A percentile compares a stretch with the other conserved stretches of the same genome.
These are phyloP conservation scores for Pristionchus fissidentatus DNA, from an alignment of 2,888 invertebrate genomes.

Conservation along the genomic window DNA sequence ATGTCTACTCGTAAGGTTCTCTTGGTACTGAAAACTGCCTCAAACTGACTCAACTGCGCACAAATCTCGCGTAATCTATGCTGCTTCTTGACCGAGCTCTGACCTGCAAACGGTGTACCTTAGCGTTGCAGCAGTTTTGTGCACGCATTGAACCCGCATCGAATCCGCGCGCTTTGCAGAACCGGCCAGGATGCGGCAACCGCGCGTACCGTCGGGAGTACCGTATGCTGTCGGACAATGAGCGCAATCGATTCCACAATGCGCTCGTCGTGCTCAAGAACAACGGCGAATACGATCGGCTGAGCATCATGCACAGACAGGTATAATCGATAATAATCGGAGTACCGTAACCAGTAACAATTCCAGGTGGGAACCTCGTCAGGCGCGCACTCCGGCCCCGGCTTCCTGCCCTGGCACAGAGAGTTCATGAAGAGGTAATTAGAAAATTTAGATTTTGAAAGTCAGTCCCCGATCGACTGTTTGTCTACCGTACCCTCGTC, in stretches of 20 bases:
- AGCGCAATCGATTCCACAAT: slow-evolving; percentile 66
- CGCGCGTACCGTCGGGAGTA: slow-evolving; percentile 59
- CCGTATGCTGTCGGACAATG: slow-evolving; percentile 73
- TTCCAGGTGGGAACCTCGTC: slow-evolving; percentile 68
- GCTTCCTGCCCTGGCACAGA: slow-evolving; percentile 74
- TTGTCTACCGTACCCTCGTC: background rate
- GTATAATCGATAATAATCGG: background rate
- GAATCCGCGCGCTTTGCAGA: slow-evolving; percentile 28
- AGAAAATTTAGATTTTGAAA: background rate
- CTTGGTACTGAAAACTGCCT: no score
- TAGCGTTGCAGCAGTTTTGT: no score
- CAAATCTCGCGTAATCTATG: no score
- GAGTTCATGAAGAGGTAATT: slow-evolving; percentile 69
- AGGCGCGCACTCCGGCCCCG: slow-evolving; percentile 74
- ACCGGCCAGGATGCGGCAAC: slow-evolving; percentile 36
- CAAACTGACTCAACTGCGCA: no score
- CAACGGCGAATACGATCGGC: slow-evolving; percentile 73
- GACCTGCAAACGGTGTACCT: no score
- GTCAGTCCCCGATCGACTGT: background rate
- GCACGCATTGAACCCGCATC: background rate
- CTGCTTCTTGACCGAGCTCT: no score
- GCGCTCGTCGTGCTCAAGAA: slow-evolving; percentile 70
- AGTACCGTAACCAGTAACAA: background rate
- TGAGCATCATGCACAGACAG: slow-evolving; percentile 64
- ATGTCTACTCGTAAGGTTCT: no score